Base-by-base conservation (phyloP, 2,888 invertebrate genomes). In the Eilema depressum region DNA sequence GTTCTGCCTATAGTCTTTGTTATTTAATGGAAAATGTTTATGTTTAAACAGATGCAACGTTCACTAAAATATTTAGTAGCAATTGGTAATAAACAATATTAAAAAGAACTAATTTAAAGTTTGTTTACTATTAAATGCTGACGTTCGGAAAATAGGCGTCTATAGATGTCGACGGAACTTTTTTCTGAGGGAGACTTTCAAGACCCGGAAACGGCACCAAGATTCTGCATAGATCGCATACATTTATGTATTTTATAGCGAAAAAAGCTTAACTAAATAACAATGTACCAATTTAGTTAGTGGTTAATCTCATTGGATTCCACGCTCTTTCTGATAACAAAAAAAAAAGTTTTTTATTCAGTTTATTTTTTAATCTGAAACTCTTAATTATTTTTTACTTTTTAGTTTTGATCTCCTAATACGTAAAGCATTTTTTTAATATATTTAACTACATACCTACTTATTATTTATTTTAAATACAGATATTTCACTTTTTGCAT, bases 21-120 rank as follows among this genome's bases (percentile, higher is more conserved):
- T 61, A 53, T 37, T 61, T 70, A 62, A 62, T 66, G 70, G 61
- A 56, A 66, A 41, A 62, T 66, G 56, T 70, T 62, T 65, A 69
- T 65, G 60, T 61, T 66, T 26, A 70, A 66, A 28, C 66, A 66
- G 65, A 65, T 61, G 61, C 53, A 59, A 57, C 41, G 30, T 67
- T 59, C 47, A 63, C 53, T 63, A 41, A 14, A 53, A 53, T n/a
- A 17, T 28, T 68, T 33, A 59, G 17, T 64, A 37, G 23, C 10
- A 26, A 28, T 41, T 56, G 53, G 53, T 33, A 53, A 30, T 30
- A 30, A 53, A 62, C 25, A 25, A 23, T 12, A 23, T 30, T 59
- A 41, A 53, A 10, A 57, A 23, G 17, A 65, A 14, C 12, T 12
- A 47, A 53, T 64, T 2, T 41, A 20, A 17, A 17, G 20, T 20